phyloP scores from a whole-genome alignment of 2,888 invertebrate genomes.

The Trachelus stipa region DNA sequence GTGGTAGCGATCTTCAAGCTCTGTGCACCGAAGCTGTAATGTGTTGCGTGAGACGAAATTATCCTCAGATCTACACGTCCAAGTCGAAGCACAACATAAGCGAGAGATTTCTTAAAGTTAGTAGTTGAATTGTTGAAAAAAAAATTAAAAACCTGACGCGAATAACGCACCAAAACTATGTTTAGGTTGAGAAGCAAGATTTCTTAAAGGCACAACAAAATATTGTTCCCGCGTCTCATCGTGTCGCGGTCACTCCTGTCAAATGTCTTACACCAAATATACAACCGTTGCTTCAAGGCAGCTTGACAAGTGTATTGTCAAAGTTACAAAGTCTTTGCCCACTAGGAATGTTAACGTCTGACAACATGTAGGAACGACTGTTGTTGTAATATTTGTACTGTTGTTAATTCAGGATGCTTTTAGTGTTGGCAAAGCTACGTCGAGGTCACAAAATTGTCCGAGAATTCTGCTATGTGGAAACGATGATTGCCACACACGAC shows the following conservation, averaged over 20 bases:
- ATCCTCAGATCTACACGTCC: slow-evolving; percentile 73
- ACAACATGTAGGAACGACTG: slow-evolving; percentile 60
- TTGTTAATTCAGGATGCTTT: slow-evolving; percentile 11
- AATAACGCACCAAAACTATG: slow-evolving; percentile 10
- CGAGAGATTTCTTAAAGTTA: slow-evolving; percentile 74
- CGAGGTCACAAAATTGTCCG: slow-evolving; percentile 61
- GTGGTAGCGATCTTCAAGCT: slow-evolving; percentile 75
- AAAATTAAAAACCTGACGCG: neutral
- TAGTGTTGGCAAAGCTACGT: slow-evolving; percentile 42
- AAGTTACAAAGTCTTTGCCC: slow-evolving; percentile 71
- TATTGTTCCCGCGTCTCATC: slow-evolving; percentile 76
- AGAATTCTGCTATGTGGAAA: slow-evolving; percentile 68
- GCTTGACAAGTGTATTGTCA: slow-evolving; percentile 65
- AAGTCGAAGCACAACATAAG: slow-evolving; percentile 69
- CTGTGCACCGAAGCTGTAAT: slow-evolving; percentile 74
- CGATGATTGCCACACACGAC: slow-evolving; percentile 72
- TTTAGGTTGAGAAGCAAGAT: slow-evolving; percentile 69
- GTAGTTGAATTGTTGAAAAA: neutral
- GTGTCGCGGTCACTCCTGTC: slow-evolving; percentile 70
- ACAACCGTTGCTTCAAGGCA: slow-evolving; percentile 72
- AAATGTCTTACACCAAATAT: slow-evolving; percentile 70
- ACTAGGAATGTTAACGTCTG: slow-evolving; percentile 65
- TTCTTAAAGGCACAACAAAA: slow-evolving; percentile 71
- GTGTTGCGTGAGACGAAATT: slow-evolving; percentile 71
- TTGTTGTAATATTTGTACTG: neutral